Evolutionary conservation across 2,888 invertebrate genomes (phyloP).

Genomic region (Pteria penguin): DNA sequence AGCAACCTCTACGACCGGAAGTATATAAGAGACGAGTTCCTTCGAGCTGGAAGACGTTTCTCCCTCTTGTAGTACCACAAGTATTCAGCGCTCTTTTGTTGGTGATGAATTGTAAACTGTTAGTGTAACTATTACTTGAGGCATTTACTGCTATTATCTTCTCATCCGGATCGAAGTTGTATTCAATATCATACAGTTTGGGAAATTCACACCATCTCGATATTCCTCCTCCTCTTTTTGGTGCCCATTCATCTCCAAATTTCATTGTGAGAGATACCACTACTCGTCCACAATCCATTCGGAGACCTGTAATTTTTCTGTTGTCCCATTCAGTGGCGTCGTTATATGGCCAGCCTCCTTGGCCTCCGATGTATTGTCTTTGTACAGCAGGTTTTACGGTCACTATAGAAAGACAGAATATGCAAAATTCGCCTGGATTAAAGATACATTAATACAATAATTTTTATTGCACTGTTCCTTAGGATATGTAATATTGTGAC

Average conservation of each 20-base stretch:
- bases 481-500: too few relatives aligned
- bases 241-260: neutral
- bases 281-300: neutral
- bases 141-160: neutral
- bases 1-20: neutral
- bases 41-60: neutral
- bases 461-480: too few relatives aligned
- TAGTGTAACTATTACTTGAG: neutral
- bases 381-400: too few relatives aligned
- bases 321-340: neutral
- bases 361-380: neutral
- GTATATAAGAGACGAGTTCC: neutral
- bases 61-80: neutral
- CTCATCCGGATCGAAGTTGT: neutral
- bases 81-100: neutral
- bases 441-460: too few relatives aligned
- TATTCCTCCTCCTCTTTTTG: neutral
- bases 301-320: neutral
- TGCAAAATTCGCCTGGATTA: too few relatives aligned
- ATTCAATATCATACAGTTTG: neutral
- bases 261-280: neutral
- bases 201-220: neutral
- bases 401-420: too few relatives aligned
- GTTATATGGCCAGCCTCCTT: neutral
- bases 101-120: neutral